Conservation (phyloP, 2,888 invertebrate genomes). For the Drosophila macrospina region DNA sequence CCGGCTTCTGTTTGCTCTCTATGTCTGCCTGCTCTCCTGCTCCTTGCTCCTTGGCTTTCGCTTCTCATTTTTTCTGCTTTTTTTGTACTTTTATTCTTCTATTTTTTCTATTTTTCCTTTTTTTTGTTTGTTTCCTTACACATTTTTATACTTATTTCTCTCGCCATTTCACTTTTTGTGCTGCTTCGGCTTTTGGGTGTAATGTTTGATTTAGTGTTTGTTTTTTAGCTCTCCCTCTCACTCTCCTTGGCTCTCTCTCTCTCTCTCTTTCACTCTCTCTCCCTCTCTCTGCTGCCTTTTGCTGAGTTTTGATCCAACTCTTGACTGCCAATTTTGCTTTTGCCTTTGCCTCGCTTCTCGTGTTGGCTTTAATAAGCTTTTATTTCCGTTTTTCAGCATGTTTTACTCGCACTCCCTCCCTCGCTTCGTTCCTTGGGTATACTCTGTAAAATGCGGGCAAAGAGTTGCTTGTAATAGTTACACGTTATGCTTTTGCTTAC, state of each 20-base stretch:
- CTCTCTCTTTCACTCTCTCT: too few relatives aligned
- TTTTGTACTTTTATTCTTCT: neutral
- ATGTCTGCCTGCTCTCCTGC: neutral
- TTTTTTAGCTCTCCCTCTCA: conserved; percentile 72
- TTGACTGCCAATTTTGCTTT: neutral
- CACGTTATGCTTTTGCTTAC: too few relatives aligned
- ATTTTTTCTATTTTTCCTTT: conserved; percentile 34
- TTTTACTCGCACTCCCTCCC: conserved; percentile 45
- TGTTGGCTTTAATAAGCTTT: conserved; percentile 77
- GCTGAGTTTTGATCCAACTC: conserved; percentile 49
- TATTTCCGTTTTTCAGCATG: conserved; percentile 76
- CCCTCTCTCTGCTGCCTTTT: conserved; percentile 57
- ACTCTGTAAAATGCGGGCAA: conserved; percentile 2
- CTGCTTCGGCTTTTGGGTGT: conserved; percentile 52
- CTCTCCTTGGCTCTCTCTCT: too few relatives aligned
- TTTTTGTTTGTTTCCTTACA: conserved; percentile 59
- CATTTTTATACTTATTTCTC: conserved; percentile 62
- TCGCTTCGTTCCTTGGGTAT: conserved; percentile 2
- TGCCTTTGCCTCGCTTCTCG: conserved; percentile 25
- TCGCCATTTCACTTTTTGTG: conserved; percentile 60
- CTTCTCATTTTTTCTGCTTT: too few relatives aligned
- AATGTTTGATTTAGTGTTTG: conserved; percentile 79
- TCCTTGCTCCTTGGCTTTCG: neutral
- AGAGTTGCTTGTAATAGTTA: neutral
- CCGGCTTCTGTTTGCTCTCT: conserved; percentile 44